Conservation (phyloP, 2,113 vertebrate genomes). For the Oxygymnocypris stewartii region DNA sequence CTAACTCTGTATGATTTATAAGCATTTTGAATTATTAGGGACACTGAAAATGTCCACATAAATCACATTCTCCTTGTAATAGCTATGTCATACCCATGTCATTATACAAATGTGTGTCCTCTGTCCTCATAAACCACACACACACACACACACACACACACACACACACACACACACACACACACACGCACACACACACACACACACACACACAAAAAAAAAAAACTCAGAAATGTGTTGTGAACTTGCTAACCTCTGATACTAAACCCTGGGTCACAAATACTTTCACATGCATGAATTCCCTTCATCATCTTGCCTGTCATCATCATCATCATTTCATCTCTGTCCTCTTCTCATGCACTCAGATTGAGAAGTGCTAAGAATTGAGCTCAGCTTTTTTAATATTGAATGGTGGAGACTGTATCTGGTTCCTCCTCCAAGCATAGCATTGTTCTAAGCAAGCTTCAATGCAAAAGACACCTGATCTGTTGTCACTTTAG, state of each 20-base stretch:
- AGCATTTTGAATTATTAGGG: no score
- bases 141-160: no score
- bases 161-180: no score
- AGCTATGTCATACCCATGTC: no score
- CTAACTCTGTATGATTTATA: no score
- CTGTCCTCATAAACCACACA: no score
- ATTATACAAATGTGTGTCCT: no score
- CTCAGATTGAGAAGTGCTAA: slow-evolving; percentile 48
- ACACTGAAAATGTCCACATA: no score
- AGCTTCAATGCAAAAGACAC: slow-evolving; percentile 64
- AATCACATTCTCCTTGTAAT: no score
- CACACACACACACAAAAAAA: neutral
- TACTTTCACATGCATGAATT: slow-evolving; percentile 16
- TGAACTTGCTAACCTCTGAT: neutral
- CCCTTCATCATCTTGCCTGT: slow-evolving; percentile 1
- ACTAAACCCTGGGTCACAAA: neutral
- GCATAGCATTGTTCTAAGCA: slow-evolving; percentile 62
- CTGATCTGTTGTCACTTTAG: slow-evolving; percentile 66
- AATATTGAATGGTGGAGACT: slow-evolving; percentile 68
- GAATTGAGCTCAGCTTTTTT: slow-evolving; percentile 58
- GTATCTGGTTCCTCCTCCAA: slow-evolving; percentile 70
- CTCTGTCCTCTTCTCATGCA: slow-evolving; percentile 6
- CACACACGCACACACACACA: no score
- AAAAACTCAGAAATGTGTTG: neutral
- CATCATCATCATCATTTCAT: slow-evolving; percentile 11